These are phyloP conservation scores for Drosophila mojavensis DNA, from an alignment of 1,140 invertebrate species.

Conservation along the genomic window DNA sequence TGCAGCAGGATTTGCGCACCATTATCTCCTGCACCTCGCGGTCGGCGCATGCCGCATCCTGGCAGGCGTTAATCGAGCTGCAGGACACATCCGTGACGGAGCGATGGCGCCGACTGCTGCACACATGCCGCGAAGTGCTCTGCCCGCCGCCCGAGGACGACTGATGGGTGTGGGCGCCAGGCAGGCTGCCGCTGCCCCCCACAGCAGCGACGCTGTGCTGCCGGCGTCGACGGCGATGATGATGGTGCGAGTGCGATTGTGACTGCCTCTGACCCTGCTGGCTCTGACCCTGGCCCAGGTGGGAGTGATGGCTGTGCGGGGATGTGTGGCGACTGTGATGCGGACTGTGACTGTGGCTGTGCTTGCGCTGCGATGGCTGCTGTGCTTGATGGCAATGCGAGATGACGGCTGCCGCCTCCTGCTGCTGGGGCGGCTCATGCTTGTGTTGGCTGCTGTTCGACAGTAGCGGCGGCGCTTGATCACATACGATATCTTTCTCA, in stretches of 20 bases:
- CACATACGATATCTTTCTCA: slow-evolving; percentile 83
- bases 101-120: slow-evolving; percentile 71
- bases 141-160: slow-evolving; percentile 22
- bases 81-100: slow-evolving; percentile 76
- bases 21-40: slow-evolving; percentile 77
- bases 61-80: slow-evolving; percentile 64
- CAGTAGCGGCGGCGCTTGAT: slow-evolving; percentile 63
- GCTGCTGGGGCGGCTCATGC: slow-evolving; percentile 41
- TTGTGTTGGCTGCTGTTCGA: slow-evolving; percentile 33
- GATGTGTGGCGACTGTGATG: slow-evolving; percentile 73
- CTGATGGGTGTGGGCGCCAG: slow-evolving; percentile 56
- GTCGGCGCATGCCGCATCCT: slow-evolving; percentile 70
- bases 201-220: slow-evolving; percentile 55
- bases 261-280: slow-evolving; percentile 21
- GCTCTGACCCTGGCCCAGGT: slow-evolving; percentile 26
- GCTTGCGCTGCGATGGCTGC: slow-evolving; percentile 59
- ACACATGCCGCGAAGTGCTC: slow-evolving; percentile 38
- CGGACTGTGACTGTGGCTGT: slow-evolving; percentile 68
- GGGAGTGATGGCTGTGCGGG: slow-evolving; percentile 56
- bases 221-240: slow-evolving; percentile 56
- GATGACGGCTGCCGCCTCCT: slow-evolving; percentile 37
- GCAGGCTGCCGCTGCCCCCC: slow-evolving; percentile 66
- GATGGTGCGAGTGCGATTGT: slow-evolving; percentile 38
- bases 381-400: slow-evolving; percentile 55
- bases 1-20: slow-evolving; percentile 69